Conservation (phyloP, 2,888 invertebrate genomes). For the Ischnus inquisitorius region DNA sequence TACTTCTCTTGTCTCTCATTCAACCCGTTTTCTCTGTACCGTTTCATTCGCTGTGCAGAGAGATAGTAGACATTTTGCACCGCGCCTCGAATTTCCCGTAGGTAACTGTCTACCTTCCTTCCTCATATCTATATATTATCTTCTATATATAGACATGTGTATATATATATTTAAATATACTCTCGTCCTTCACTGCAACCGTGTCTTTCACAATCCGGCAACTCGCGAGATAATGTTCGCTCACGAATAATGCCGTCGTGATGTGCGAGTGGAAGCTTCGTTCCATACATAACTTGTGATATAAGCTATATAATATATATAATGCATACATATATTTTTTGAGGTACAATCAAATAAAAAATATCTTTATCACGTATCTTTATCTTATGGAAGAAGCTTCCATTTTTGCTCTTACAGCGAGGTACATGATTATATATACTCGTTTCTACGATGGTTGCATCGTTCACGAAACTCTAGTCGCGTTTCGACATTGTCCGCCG, state of each 20-base stretch:
- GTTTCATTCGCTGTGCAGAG: constrained; percentile 23
- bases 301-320: background rate
- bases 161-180: background rate
- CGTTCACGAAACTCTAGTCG: constrained; percentile 12
- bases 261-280: constrained; percentile 7
- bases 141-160: background rate
- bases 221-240: constrained; percentile 35
- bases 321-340: too few species aligned
- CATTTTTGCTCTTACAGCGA: too few species aligned
- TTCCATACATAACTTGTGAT: background rate
- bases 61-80: constrained; percentile 26
- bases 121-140: constrained; percentile 2
- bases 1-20: constrained; percentile 56
- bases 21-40: constrained; percentile 25
- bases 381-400: too few species aligned
- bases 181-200: constrained; percentile 17
- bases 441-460: background rate
- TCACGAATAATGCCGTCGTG: constrained; percentile 7
- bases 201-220: constrained; percentile 18
- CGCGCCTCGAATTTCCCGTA: constrained; percentile 32
- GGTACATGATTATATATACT: too few species aligned
- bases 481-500: background rate
- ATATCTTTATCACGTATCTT: too few species aligned
- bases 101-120: constrained; percentile 42
- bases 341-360: too few species aligned